Evolutionary conservation across 2,888 invertebrate genomes (phyloP), one percentile per base, ranked within the genome.

Genomic region (Nemoura dubitans): DNA sequence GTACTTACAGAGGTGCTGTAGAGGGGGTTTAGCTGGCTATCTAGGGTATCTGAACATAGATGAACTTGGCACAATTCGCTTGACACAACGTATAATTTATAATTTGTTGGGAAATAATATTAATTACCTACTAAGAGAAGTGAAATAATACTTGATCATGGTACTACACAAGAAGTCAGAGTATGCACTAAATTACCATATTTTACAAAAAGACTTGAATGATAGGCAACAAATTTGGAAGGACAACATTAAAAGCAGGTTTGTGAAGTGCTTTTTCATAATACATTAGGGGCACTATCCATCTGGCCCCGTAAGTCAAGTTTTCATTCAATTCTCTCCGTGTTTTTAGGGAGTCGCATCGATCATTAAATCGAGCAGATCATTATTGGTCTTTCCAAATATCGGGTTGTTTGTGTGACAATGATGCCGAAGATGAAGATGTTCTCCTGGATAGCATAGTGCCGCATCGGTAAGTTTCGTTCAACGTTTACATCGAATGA

Each of bases 341-440:
- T 21, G 10, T 36, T 36, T 10, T 36, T 10, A 89, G 88, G 36
- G 88, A 88, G 77, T 84, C 77, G 10, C 86, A 84, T 27, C 88
- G 88, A 14, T 85, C 87, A 0, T 28, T 86, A 80, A 89, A 89
- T 83, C 87, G 86, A 78, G 88, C 88, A 26, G 86, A 88, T 76
- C 88, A 89, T 76, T 89, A 89, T 77, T 89, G 88, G 88, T 36
- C 87, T 21, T 88, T 88, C 78, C 88, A 89, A 76, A 28, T 88
- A n/a, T 87, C 86, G 36, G 87, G 86, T 7, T 88, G 88, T 82
- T 86, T 85, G n/a, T 88, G 88, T 86, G 88, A 88, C 0, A 59
- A 86, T 16, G 87, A 83, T 25, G 84, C 76, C 21, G 86, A 88
- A 16, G 85, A 86, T 76, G 80, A 81, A 16, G 85, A 86, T 76